phyloP scores from a whole-genome alignment of 2,797 vertebrate species.

The Jordanella pulchra region DNA sequence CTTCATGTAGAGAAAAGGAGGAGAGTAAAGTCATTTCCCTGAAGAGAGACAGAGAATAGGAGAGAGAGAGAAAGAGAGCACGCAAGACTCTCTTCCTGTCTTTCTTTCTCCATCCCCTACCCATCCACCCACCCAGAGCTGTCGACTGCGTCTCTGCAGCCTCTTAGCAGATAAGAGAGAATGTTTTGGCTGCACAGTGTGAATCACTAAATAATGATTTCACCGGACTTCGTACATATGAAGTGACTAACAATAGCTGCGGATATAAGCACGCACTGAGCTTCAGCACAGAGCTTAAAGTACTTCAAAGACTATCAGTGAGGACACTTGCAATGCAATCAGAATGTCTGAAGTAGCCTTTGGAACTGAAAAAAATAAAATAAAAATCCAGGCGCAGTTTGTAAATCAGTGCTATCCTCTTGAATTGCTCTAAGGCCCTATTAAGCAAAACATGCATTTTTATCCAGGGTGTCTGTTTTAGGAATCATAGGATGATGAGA shows the following conservation, averaged over 20 bases:
- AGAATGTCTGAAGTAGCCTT: constrained; percentile 63
- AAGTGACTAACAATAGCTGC: constrained; percentile 70
- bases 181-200: constrained; percentile 74
- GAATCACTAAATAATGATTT: constrained; percentile 75
- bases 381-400: constrained; percentile 45
- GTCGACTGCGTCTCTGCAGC: constrained; percentile 68
- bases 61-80: constrained; percentile 38
- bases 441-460: constrained; percentile 54
- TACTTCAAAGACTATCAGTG: constrained; percentile 66
- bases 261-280: constrained; percentile 61
- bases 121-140: constrained; percentile 61
- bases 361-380: constrained; percentile 38
- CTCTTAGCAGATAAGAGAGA: constrained; percentile 70
- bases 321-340: constrained; percentile 63
- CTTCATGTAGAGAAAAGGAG: constrained; percentile 60
- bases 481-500: constrained; percentile 39
- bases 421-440: constrained; percentile 56
- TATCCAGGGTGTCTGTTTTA: constrained; percentile 36
- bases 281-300: constrained; percentile 44
- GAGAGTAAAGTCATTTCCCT: constrained; percentile 59
- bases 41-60: constrained; percentile 38
- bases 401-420: constrained; percentile 59
- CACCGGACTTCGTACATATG: constrained; percentile 61
- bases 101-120: constrained; percentile 28
- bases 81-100: constrained; percentile 21